Conservation (phyloP, 1,140 invertebrate species). For the Eriocheir sinensis region DNA sequence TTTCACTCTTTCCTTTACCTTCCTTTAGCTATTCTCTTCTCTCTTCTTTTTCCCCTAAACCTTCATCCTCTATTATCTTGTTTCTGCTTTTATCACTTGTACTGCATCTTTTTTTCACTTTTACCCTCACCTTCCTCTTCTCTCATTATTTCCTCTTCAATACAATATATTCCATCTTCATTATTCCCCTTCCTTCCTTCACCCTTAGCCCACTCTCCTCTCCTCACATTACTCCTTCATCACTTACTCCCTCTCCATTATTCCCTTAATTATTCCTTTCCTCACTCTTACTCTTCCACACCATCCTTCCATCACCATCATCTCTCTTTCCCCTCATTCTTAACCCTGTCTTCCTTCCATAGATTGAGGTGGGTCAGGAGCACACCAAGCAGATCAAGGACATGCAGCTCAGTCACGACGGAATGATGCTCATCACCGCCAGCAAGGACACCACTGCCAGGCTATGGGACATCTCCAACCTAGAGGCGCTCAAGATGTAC, state of each 20-base stretch:
- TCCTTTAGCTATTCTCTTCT: background rate
- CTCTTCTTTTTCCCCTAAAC: background rate
- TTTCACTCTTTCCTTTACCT: constrained; percentile 1
- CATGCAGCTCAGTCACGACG: constrained; percentile 96
- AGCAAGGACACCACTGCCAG: constrained; percentile 97
- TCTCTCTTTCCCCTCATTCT: background rate
- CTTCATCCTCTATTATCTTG: background rate
- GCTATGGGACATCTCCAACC: constrained; percentile 93
- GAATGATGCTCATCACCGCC: constrained; percentile 97
- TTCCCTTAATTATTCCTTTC: background rate
- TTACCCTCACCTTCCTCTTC: no score
- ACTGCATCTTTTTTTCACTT: no score
- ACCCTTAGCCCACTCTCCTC: no score
- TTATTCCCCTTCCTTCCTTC: no score
- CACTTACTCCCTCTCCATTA: background rate
- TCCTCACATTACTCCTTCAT: no score
- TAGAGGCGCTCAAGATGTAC: constrained; percentile 95
- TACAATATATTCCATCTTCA: no score
- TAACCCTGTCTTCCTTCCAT: background rate
- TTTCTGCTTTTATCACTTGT: background rate
- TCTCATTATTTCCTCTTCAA: no score
- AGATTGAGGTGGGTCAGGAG: constrained; percentile 87
- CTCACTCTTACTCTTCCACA: background rate
- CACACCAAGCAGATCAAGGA: constrained; percentile 96
- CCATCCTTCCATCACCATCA: background rate